These are phyloP conservation scores for Gastrophysa polygoni DNA, from an alignment of 2,888 invertebrate species.

Conservation along the genomic window DNA sequence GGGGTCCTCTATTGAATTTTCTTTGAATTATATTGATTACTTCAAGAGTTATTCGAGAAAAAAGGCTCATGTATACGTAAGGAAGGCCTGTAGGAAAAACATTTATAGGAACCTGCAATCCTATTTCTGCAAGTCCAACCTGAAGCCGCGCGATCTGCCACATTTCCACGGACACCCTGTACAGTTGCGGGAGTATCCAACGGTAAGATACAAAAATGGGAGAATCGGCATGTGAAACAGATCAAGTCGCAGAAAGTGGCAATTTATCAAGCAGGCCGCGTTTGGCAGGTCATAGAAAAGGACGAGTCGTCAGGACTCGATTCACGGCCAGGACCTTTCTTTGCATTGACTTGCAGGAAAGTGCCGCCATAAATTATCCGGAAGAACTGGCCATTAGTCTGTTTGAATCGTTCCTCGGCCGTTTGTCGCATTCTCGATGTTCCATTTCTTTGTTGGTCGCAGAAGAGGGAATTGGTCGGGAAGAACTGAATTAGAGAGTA, in stretches of 20 bases:
- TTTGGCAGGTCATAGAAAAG: constrained; percentile 48
- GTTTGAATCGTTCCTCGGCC: constrained; percentile 50
- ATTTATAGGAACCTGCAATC: too few relatives aligned
- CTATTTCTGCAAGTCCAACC: too few relatives aligned
- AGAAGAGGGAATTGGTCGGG: background rate
- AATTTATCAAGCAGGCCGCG: constrained; percentile 51
- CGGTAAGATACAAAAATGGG: background rate
- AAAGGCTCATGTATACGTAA: too few relatives aligned
- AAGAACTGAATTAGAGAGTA: background rate
- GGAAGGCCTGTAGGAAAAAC: too few relatives aligned
- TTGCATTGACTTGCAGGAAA: constrained; percentile 55
- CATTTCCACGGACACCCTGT: too few relatives aligned
- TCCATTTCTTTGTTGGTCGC: constrained; percentile 9
- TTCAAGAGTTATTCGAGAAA: too few relatives aligned
- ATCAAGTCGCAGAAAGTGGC: constrained; percentile 48
- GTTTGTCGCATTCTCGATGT: constrained; percentile 38
- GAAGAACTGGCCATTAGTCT: constrained; percentile 57
- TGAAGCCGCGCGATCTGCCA: too few relatives aligned
- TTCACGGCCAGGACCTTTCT: constrained; percentile 49
- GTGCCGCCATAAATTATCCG: constrained; percentile 56
- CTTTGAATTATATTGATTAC: too few relatives aligned
- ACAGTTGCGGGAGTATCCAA: background rate
- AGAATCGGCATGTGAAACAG: constrained; percentile 34
- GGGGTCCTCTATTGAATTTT: too few relatives aligned
- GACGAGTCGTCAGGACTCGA: constrained; percentile 35